phyloP scores from a whole-genome alignment of 2,797 vertebrate species.

The Thripadectes ignobilis region DNA sequence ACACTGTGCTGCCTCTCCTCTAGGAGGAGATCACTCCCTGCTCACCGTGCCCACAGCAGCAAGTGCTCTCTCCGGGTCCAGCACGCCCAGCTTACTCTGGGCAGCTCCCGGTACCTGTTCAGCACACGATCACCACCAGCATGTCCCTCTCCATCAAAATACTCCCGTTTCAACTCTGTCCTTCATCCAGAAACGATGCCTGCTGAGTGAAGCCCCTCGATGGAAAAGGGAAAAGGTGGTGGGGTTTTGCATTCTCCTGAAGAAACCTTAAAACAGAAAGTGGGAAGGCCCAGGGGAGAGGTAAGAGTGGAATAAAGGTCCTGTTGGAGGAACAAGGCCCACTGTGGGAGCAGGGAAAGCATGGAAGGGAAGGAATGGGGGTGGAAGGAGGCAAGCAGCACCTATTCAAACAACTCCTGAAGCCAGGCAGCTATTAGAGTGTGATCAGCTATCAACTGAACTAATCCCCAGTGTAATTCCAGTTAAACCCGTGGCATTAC shows the following conservation, averaged over 20 bases:
- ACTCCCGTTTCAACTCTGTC: not conserved
- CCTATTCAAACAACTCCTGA: not conserved
- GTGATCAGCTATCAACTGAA: not conserved
- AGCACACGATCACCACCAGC: not conserved
- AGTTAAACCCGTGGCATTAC: not conserved
- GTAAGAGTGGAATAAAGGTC: not conserved
- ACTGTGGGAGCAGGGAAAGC: not conserved
- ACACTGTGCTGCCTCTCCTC: not conserved
- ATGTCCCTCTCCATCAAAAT: not conserved
- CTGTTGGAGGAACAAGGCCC: not conserved
- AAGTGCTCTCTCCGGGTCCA: not conserved
- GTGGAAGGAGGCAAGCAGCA: not conserved
- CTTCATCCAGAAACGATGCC: not conserved
- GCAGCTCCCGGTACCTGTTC: not conserved
- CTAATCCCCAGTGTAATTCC: conserved; percentile 6
- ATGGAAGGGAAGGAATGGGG: not conserved
- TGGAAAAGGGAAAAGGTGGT: not conserved
- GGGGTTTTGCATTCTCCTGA: not conserved
- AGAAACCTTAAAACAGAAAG: not conserved
- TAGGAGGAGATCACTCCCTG: not conserved
- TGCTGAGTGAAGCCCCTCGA: not conserved
- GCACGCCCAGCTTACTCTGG: rapidly evolving
- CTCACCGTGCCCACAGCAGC: not conserved
- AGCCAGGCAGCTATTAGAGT: not conserved
- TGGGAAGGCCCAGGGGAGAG: not conserved